These are phyloP conservation scores for Nomia melanderi DNA, from an alignment of 1,140 invertebrate genomes.

Conservation along the genomic window DNA sequence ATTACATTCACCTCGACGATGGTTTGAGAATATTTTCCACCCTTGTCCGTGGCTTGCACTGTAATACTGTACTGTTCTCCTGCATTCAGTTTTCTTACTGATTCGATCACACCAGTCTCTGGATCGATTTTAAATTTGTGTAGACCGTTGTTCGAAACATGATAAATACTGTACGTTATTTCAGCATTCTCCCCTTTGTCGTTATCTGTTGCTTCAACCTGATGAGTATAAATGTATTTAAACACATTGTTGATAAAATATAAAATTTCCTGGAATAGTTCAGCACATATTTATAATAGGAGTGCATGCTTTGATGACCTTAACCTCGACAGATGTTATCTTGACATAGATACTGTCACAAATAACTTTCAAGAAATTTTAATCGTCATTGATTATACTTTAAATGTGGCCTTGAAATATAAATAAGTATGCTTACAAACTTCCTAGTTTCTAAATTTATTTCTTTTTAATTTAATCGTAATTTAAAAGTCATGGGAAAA, in stretches of 20 bases:
- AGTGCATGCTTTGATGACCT: too few relatives aligned
- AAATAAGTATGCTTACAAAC: too few relatives aligned
- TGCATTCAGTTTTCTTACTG: slow-evolving; percentile 88
- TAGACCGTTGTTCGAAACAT: slow-evolving; percentile 93
- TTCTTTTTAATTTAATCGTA: too few relatives aligned
- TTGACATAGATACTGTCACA: too few relatives aligned
- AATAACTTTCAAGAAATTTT: too few relatives aligned
- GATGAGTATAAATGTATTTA: background rate
- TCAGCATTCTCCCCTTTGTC: slow-evolving; percentile 92
- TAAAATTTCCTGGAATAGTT: background rate
- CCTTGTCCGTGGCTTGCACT: slow-evolving; percentile 88
- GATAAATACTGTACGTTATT: slow-evolving; percentile 91
- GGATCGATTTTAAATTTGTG: slow-evolving; percentile 92
- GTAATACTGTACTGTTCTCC: slow-evolving; percentile 95
- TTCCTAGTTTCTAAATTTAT: too few relatives aligned
- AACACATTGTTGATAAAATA: background rate
- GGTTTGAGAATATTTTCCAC: slow-evolving; percentile 88
- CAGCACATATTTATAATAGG: too few relatives aligned
- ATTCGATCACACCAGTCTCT: slow-evolving; percentile 88
- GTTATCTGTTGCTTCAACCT: slow-evolving; percentile 91
- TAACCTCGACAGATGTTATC: too few relatives aligned
- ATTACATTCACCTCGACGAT: slow-evolving; percentile 91
- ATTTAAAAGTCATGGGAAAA: too few relatives aligned
- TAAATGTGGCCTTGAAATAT: too few relatives aligned
- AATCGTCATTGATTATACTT: too few relatives aligned